Conservation (phyloP, 2,797 vertebrate genomes). For the Allobates femoralis region DNA sequence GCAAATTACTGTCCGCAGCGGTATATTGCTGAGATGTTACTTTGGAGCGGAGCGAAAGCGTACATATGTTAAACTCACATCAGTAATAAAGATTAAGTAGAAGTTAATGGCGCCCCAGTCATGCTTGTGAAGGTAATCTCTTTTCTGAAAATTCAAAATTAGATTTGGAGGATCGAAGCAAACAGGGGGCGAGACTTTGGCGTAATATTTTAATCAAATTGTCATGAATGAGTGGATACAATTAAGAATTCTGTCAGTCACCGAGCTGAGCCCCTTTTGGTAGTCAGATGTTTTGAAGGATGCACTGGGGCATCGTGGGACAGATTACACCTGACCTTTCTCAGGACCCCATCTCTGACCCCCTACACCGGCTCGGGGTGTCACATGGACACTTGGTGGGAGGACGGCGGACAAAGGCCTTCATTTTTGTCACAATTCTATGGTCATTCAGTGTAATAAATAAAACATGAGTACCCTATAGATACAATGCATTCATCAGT, state of each 20-base stretch:
- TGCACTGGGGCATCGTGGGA: constrained; percentile 73
- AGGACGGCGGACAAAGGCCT: constrained; percentile 61
- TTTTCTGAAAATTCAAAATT: constrained; percentile 98
- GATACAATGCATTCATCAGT: background rate
- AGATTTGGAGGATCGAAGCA: constrained; percentile 97
- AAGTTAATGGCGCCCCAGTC: constrained; percentile 97
- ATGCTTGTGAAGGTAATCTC: constrained; percentile 97
- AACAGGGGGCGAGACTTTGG: constrained; percentile 98
- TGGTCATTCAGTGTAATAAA: constrained; percentile 59
- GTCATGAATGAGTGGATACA: constrained; percentile 99
- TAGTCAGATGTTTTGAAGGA: constrained; percentile 81
- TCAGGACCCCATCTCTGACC: constrained; percentile 77
- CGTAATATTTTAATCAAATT: constrained; percentile 99
- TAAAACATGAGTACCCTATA: background rate
- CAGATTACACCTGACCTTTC: constrained; percentile 84
- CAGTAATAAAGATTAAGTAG: constrained; percentile 98
- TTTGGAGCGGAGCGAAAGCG: constrained; percentile 81
- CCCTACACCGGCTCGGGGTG: constrained; percentile 71
- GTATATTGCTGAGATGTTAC: constrained; percentile 74
- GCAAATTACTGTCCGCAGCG: constrained; percentile 72
- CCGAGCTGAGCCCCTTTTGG: constrained; percentile 86
- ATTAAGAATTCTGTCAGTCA: constrained; percentile 99
- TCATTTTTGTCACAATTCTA: background rate
- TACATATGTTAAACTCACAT: constrained; percentile 96
- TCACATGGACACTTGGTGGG: constrained; percentile 70